Conservation (phyloP, 1,140 invertebrate species). For the Calliopsis andreniformis region DNA sequence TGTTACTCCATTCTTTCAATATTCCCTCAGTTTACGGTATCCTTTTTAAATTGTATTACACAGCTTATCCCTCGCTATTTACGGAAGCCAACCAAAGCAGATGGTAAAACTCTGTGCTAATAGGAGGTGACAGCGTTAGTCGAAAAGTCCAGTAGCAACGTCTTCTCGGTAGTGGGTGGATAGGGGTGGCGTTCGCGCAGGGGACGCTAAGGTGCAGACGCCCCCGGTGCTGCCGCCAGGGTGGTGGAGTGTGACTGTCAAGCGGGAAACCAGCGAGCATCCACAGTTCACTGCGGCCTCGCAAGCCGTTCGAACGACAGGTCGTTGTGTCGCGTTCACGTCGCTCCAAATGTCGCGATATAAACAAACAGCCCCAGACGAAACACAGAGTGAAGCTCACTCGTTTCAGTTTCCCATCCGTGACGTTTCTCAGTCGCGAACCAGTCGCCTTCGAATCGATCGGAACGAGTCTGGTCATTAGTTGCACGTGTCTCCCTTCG, state of each 20-base stretch:
- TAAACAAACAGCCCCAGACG: not conserved
- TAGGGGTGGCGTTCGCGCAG: conserved; percentile 39
- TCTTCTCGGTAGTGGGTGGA: not conserved
- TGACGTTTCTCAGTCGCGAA: not conserved
- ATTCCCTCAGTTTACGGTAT: no score
- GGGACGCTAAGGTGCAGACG: conserved; percentile 42
- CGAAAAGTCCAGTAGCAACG: not conserved
- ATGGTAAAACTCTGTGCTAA: not conserved
- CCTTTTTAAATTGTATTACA: no score
- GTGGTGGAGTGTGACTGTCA: conserved; percentile 57
- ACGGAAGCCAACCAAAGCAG: no score
- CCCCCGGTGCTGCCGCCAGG: conserved; percentile 23
- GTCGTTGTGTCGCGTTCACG: conserved; percentile 52
- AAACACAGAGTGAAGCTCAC: not conserved
- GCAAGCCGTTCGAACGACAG: conserved; percentile 68
- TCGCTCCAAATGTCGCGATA: conserved; percentile 12
- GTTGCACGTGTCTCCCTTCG: not conserved
- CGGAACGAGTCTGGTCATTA: not conserved
- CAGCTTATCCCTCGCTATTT: no score
- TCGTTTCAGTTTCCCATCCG: no score
- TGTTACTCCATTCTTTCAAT: no score
- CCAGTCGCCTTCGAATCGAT: not conserved
- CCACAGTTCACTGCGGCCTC: conserved; percentile 75
- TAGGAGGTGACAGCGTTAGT: not conserved
- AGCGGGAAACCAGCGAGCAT: conserved; percentile 74